These are phyloP conservation scores for Brachypalpus laphriformis DNA, from an alignment of 2,888 invertebrate species.

Conservation along the genomic window DNA sequence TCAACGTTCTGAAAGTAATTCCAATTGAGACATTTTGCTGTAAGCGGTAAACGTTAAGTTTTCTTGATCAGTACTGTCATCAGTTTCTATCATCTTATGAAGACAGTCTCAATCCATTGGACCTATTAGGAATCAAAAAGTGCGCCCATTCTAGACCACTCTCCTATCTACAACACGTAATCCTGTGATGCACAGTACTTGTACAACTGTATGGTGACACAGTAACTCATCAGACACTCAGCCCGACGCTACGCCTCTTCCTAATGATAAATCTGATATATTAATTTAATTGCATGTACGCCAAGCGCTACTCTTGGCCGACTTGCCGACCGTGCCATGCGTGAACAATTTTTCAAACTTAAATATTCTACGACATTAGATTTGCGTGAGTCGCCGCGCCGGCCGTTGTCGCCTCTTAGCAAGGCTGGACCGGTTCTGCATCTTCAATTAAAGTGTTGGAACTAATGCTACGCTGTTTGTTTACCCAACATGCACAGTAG, in stretches of 20 bases:
- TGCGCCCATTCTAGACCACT: too few relatives aligned
- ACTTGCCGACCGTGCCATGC: conserved; percentile 37
- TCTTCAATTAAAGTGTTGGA: conserved; percentile 71
- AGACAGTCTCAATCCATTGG: too few relatives aligned
- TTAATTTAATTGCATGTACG: conserved; percentile 71
- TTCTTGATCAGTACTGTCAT: too few relatives aligned
- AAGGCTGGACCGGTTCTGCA: conserved; percentile 62
- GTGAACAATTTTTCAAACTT: conserved; percentile 57
- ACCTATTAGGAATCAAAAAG: too few relatives aligned
- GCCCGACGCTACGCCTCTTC: conserved; percentile 47
- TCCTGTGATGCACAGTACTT: conserved; percentile 34
- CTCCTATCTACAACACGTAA: too few relatives aligned
- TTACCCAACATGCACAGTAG: conserved; percentile 39
- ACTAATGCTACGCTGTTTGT: conserved; percentile 66
- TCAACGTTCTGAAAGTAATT: too few relatives aligned
- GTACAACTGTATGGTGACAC: conserved; percentile 38
- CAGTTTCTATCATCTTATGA: too few relatives aligned
- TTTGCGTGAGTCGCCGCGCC: conserved; percentile 57
- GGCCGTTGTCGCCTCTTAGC: neutral
- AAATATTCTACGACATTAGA: conserved; percentile 59
- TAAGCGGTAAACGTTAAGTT: too few relatives aligned
- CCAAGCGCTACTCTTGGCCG: conserved; percentile 23
- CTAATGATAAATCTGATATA: conserved; percentile 66
- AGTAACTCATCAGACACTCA: conserved; percentile 48
- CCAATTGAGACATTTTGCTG: too few relatives aligned